Percentiles rank a stretch among this genome's conserved stretches.
phyloP scores from a whole-genome alignment of 2,113 vertebrate genomes.

The Tetrax tetrax region DNA sequence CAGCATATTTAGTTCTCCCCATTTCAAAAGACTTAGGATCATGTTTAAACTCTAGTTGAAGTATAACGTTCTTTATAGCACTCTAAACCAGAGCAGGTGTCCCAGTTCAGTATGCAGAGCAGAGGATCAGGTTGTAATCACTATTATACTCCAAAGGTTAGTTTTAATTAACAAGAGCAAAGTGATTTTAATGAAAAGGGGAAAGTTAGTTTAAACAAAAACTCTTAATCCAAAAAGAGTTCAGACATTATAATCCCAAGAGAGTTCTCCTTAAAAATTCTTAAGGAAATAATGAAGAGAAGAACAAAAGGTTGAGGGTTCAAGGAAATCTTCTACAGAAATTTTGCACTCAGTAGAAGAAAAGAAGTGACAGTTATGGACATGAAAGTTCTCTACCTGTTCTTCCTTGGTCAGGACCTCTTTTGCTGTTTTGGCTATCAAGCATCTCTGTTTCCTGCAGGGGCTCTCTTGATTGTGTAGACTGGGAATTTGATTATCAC shows the following conservation, averaged over 20 bases:
- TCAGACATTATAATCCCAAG: not conserved
- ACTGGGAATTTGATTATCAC: not conserved
- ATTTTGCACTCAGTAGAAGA: not conserved
- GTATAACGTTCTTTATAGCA: not conserved
- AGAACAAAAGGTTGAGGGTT: not conserved
- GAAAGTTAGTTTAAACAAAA: constrained; percentile 46
- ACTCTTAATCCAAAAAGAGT: not conserved
- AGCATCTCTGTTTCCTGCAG: not conserved
- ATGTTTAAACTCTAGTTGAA: constrained; percentile 23
- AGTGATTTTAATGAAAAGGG: constrained; percentile 22
- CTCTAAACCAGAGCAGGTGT: not conserved
- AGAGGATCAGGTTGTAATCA: constrained; percentile 15
- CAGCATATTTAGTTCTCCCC: not conserved
- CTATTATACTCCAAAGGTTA: constrained; percentile 28
- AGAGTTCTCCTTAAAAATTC: not conserved
- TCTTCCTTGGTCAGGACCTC: not conserved
- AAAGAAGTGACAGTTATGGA: not conserved
- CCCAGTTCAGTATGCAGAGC: not conserved
- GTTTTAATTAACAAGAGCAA: constrained; percentile 49
- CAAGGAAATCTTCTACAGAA: not conserved
- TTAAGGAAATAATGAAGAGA: constrained; percentile 9
- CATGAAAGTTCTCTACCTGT: not conserved
- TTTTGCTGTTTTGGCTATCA: not conserved
- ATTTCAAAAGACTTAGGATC: not conserved
- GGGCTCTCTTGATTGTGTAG: not conserved